A percentile compares a stretch with the other conserved stretches of the same genome.
Conservation (phyloP, 2,888 invertebrate genomes). For the Auanema freiburgensis region DNA sequence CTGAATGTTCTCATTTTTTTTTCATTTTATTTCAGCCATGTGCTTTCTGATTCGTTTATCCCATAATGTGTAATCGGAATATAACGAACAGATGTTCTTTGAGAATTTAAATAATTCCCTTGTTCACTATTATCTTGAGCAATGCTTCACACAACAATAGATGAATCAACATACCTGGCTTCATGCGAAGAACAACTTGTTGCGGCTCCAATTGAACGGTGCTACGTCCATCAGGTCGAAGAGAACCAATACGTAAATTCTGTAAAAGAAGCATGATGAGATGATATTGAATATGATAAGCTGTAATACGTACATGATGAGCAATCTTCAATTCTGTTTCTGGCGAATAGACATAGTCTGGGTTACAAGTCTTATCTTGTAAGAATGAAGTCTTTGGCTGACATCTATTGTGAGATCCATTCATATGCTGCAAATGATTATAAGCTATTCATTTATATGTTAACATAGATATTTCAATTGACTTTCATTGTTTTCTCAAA, state of each 20-base stretch:
- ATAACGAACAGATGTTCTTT: no score
- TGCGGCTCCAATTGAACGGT: constrained; percentile 58
- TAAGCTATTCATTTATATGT: no score
- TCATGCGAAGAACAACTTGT: constrained; percentile 51
- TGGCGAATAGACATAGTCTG: constrained; percentile 54
- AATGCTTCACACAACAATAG: no score
- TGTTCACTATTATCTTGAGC: not conserved
- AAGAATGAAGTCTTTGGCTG: constrained; percentile 43
- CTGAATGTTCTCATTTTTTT: no score
- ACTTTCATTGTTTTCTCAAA: not conserved
- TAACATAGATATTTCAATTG: not conserved
- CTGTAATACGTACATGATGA: constrained; percentile 26
- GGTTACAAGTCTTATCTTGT: constrained; percentile 36
- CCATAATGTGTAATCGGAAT: no score
- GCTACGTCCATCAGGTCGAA: constrained; percentile 47
- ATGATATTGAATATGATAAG: constrained; percentile 20
- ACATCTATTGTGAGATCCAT: constrained; percentile 32
- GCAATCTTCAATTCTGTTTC: constrained; percentile 45
- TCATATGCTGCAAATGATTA: no score
- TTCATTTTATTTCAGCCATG: no score
- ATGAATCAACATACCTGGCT: constrained; percentile 56
- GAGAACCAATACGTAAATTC: constrained; percentile 52
- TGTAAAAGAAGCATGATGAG: constrained; percentile 24
- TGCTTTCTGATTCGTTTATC: no score
- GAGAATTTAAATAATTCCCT: no score